A percentile compares a stretch with the other conserved stretches of the same genome.
phyloP scores from a whole-genome alignment of 2,113 vertebrate genomes.

The Bufo bufo region DNA sequence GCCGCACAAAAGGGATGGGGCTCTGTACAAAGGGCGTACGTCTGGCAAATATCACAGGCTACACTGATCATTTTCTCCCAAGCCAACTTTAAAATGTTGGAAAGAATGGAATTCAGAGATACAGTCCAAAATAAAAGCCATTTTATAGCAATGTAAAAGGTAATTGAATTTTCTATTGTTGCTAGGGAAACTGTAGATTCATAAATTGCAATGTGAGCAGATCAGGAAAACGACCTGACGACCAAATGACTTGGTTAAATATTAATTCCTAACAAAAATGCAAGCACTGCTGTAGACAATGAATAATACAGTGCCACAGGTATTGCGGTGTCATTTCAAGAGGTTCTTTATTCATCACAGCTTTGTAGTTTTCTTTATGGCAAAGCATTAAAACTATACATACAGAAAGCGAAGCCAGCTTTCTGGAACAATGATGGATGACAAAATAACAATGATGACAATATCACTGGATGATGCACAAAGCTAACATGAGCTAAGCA shows the following conservation, averaged over 20 bases:
- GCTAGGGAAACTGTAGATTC: neutral
- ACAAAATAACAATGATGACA: neutral
- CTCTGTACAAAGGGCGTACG: too few relatives aligned
- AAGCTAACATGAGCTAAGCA: slow-evolving; percentile 15
- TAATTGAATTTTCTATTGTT: slow-evolving; percentile 14
- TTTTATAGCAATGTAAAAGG: neutral
- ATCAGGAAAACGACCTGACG: slow-evolving; percentile 38
- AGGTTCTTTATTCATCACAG: slow-evolving; percentile 16
- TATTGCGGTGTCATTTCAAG: neutral
- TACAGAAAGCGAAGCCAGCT: neutral
- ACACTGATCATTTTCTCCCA: too few relatives aligned
- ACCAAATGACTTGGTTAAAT: slow-evolving; percentile 38
- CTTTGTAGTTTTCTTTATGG: slow-evolving; percentile 28
- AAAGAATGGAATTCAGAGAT: neutral
- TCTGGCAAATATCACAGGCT: too few relatives aligned
- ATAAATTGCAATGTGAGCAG: slow-evolving; percentile 4
- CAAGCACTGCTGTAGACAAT: slow-evolving; percentile 34
- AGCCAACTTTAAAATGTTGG: too few relatives aligned
- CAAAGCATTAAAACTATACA: slow-evolving; percentile 12
- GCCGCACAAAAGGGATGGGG: too few relatives aligned
- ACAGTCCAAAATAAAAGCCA: slow-evolving; percentile 3
- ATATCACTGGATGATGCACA: slow-evolving; percentile 30
- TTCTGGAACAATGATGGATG: neutral
- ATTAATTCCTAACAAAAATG: slow-evolving; percentile 46
- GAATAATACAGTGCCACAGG: slow-evolving; percentile 10